Conservation (phyloP, 2,888 invertebrate species). For the Barypeithes pellucidus region DNA sequence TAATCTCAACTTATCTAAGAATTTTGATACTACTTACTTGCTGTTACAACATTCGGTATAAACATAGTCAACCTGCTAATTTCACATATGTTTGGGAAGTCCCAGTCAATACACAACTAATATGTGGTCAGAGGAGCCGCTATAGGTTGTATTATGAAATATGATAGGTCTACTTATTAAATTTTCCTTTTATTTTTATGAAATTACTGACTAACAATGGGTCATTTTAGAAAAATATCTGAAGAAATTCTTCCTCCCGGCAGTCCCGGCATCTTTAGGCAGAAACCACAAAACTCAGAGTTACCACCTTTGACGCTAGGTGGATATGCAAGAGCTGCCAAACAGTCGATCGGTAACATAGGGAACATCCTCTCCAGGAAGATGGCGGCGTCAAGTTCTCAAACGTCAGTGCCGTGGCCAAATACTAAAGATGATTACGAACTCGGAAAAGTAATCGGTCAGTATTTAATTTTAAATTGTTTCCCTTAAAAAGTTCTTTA, state of each 20-base stretch:
- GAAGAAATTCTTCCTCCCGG: conserved; percentile 77
- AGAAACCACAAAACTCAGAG: conserved; percentile 73
- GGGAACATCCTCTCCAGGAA: conserved; percentile 76
- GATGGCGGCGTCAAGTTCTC: conserved; percentile 75
- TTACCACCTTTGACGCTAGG: conserved; percentile 66
- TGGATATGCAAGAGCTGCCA: conserved; percentile 69
- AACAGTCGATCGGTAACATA: conserved; percentile 68
- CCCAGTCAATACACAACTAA: too few species aligned
- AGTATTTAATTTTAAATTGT: conserved; percentile 67
- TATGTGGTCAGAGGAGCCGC: too few species aligned
- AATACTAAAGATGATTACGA: conserved; percentile 95
- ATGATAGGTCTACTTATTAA: too few species aligned
- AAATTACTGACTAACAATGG: too few species aligned
- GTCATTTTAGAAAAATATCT: conserved; percentile 74
- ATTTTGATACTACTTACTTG: too few species aligned
- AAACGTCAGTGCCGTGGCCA: conserved; percentile 81
- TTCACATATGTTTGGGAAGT: too few species aligned
- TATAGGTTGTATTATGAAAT: too few species aligned
- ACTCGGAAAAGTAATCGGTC: conserved; percentile 93
- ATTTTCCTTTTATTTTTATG: background rate
- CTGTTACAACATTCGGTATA: too few species aligned
- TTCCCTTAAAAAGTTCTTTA: conserved; percentile 49
- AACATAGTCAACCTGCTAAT: too few species aligned
- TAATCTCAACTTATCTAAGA: too few species aligned
- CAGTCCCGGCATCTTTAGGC: conserved; percentile 76